Evolutionary conservation across 2,113 vertebrate species (phyloP), one percentile per base, ranked within the genome.

Genomic region (Peromyscus polionotus): DNA sequence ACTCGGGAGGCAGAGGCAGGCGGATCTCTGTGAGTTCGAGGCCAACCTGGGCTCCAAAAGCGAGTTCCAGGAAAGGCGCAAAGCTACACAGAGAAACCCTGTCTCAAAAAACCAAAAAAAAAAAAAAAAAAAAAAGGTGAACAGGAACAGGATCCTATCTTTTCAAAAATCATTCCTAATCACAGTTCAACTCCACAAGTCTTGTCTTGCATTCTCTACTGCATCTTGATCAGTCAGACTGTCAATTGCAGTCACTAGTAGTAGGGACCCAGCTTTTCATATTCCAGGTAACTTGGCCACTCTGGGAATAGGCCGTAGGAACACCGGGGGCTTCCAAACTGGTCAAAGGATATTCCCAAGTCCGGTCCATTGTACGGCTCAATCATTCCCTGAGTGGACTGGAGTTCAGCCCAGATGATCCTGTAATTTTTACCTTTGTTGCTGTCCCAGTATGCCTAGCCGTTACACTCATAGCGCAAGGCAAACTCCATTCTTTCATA

Each of bases 271-370:
- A 98, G 98, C 94, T 99, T 99, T 96, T 99, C 99, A 0, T 99
- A 99, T 2, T 99, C 99, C 0, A 99, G 98, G 67, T 99, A 99
- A 97, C 99, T 99, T 4, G 99, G 99, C 99, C 99, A 99, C 96
- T 99, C 99, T 0, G 99, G 98, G 96, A 99, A 99, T 75, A 99
- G 98, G 36, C 99, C 99, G 0, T 99, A 99, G 28, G 99, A 99
- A 57, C 99, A 99, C 19, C 99, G 98, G 31, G 99, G 99, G 96
- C 99, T 99, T 87, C 99, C 99, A 16, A 99, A 99, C 1, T 98
- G 98, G 97, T 99, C 99, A 48, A 99, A 99, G 33, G 99, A 98
- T 42, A 99, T 98, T 57, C 98, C 98, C 0, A 98, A 98, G 92
- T 99, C 99, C 0, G 92, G 94, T 20, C 98, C 96, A 0, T n/a